Evolutionary conservation across 2,888 invertebrate genomes (phyloP).

Genomic region (Scaptomyza polygonia): DNA sequence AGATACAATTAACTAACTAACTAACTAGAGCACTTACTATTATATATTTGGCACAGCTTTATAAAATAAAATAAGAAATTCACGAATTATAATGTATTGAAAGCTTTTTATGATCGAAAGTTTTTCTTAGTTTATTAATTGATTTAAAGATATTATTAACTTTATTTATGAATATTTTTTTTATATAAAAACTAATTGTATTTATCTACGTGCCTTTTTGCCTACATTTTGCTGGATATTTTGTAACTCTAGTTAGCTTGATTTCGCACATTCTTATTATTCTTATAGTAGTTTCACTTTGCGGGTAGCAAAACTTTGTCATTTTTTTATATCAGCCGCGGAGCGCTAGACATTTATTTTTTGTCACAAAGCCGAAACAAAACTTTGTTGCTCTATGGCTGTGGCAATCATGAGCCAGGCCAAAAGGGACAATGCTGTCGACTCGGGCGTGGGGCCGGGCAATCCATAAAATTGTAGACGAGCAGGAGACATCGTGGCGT

Average conservation of each 20-base stretch:
- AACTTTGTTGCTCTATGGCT: constrained; percentile 49
- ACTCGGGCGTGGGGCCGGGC: constrained; percentile 37
- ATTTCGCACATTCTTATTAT: constrained; percentile 30
- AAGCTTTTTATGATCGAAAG: no score
- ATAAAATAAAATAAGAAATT: no score
- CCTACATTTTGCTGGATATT: constrained; percentile 10
- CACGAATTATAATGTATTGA: no score
- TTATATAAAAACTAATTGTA: neutral
- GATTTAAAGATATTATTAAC: no score
- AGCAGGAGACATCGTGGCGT: constrained; percentile 60
- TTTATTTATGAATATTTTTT: no score
- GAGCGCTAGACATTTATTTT: constrained; percentile 37
- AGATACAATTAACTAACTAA: neutral
- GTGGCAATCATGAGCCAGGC: constrained; percentile 9
- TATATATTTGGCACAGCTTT: no score
- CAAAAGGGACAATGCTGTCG: constrained; percentile 5
- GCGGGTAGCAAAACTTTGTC: constrained; percentile 55
- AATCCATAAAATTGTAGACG: constrained; percentile 58
- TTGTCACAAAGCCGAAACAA: constrained; percentile 51
- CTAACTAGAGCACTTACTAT: no score
- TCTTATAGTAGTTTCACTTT: constrained; percentile 48
- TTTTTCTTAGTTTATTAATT: no score
- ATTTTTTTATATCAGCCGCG: constrained; percentile 48
- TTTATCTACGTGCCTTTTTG: neutral
- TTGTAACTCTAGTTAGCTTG: constrained; percentile 30